phyloP scores from a whole-genome alignment of 2,113 vertebrate genomes.

The Sprattus sprattus region DNA sequence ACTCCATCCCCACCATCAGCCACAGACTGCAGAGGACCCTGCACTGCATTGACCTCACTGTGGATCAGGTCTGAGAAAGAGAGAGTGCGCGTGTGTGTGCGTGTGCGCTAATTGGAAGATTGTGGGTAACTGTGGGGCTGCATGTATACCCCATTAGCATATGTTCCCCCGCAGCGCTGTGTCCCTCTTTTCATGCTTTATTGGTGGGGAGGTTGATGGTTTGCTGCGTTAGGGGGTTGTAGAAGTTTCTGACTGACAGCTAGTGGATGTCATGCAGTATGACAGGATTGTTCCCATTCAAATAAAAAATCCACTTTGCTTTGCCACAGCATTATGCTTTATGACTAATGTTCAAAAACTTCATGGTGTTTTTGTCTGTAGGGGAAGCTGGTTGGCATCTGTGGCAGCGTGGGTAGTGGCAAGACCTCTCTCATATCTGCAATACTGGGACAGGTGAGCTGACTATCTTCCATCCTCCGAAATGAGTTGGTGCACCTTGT shows the following conservation, averaged over 20 bases:
- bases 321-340: no score
- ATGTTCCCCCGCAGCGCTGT: no score
- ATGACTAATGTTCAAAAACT: no score
- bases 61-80: conserved; percentile 73
- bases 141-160: no score
- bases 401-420: conserved; percentile 90
- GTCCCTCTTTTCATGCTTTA: no score
- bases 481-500: no score
- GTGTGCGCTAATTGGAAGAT: background rate
- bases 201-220: no score
- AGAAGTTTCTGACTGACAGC: no score
- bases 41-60: conserved; percentile 79
- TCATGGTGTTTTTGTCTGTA: conserved; percentile 46
- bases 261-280: no score
- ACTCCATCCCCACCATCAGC: conserved; percentile 65
- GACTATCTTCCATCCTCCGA: background rate
- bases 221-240: no score
- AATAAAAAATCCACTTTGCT: background rate
- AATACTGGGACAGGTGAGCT: conserved; percentile 88
- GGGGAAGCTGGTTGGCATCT: conserved; percentile 90
- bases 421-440: conserved; percentile 90
- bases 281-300: no score
- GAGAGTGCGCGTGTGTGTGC: background rate
- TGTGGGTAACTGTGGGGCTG: no score
- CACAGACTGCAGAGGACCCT: conserved; percentile 82